Conservation (phyloP, 2,797 vertebrate genomes). For the Phoxinus dragarum region DNA sequence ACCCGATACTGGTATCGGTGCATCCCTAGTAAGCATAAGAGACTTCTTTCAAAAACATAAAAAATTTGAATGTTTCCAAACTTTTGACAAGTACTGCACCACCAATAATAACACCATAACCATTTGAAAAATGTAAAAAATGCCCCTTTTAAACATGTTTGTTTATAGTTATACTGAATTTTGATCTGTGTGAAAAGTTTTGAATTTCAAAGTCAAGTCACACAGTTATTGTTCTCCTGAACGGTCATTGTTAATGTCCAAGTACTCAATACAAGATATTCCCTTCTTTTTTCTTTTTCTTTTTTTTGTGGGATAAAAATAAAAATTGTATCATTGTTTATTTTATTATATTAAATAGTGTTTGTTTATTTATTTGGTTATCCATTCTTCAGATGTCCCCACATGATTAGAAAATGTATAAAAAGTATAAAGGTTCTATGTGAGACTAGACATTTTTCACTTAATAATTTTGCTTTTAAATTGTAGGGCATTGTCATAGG, state of each 20-base stretch:
- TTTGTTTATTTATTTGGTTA: not conserved
- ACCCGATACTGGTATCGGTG: too few species aligned
- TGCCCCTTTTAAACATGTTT: not conserved
- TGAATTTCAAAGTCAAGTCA: not conserved
- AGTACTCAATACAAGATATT: not conserved
- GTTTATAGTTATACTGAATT: not conserved
- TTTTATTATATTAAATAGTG: not conserved
- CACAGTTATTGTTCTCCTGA: not conserved
- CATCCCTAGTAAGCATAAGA: too few species aligned
- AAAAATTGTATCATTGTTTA: not conserved
- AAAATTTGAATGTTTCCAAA: not conserved
- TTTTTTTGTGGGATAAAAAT: not conserved
- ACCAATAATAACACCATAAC: not conserved
- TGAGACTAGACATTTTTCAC: not conserved
- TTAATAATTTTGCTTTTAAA: slow-evolving; percentile 26
- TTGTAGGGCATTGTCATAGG: slow-evolving; percentile 96
- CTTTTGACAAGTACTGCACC: not conserved
- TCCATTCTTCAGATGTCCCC: not conserved
- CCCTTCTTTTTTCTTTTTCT: not conserved
- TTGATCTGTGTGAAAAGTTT: not conserved
- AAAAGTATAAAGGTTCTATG: not conserved
- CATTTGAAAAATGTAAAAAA: not conserved
- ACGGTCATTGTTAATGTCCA: not conserved
- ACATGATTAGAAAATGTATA: not conserved
- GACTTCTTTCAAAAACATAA: too few species aligned